phyloP scores from a whole-genome alignment of 1,140 invertebrate species.

The Penaeus chinensis region DNA sequence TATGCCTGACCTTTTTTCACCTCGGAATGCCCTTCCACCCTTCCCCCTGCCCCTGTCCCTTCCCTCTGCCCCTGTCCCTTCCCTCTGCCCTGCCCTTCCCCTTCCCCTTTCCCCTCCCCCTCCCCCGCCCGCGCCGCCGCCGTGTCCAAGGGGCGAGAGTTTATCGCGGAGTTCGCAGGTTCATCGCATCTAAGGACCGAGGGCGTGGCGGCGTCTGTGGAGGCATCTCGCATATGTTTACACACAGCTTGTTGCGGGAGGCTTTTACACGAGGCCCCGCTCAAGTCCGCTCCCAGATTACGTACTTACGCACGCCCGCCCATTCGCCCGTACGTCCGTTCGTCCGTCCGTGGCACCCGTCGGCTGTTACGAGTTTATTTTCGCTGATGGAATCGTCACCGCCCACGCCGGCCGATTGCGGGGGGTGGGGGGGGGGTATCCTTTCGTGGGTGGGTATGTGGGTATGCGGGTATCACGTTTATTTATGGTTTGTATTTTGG shows the following conservation, averaged over 20 bases:
- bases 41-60: not conserved
- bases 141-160: too few relatives aligned
- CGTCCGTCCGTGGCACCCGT: too few relatives aligned
- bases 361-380: not conserved
- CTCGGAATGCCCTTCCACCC: not conserved
- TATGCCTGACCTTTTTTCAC: not conserved
- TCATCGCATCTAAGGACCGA: not conserved
- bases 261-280: not conserved
- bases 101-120: not conserved
- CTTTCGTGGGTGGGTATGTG: too few relatives aligned
- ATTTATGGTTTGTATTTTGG: too few relatives aligned
- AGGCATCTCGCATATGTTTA: not conserved
- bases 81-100: not conserved
- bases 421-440: not conserved
- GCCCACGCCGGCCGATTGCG: not conserved
- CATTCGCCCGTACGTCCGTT: too few relatives aligned
- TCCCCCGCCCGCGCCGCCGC: too few relatives aligned
- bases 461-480: too few relatives aligned
- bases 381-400: not conserved
- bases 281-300: not conserved
- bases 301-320: not conserved
- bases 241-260: not conserved
- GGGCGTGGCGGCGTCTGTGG: not conserved
- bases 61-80: not conserved
- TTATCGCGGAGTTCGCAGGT: too few relatives aligned